Base-by-base conservation (phyloP, 2,888 invertebrate species). In the Sabatieria punctata region DNA sequence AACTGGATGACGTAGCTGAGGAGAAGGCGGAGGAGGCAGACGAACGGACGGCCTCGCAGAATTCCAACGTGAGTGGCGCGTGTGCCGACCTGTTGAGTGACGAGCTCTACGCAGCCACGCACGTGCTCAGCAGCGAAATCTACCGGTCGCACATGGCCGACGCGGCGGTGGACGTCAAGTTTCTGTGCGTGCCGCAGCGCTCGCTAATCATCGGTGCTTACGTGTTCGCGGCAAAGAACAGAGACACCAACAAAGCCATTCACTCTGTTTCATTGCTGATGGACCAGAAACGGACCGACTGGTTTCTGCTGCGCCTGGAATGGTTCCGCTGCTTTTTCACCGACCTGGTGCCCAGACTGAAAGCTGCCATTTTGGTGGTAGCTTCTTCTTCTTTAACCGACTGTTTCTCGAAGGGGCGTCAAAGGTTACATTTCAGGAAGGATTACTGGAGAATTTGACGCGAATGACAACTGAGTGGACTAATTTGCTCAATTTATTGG, bases 41-140 rank as follows among this genome's bases (percentile, higher is more conserved):
- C n/a, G n/a, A n/a, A n/a, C n/a, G n/a, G n/a, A n/a, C n/a, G n/a
- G n/a, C n/a, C n/a, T n/a, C n/a, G n/a, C n/a, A n/a, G n/a, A n/a
- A n/a, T n/a, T n/a, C n/a, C n/a, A n/a, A n/a, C n/a, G n/a, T n/a
- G n/a, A n/a, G n/a, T n/a, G n/a, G n/a, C n/a, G n/a, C n/a, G n/a
- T n/a, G n/a, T n/a, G n/a, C 15, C n/a, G 19, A 44, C 15, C 22
- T 15, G 13, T 15, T 19, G 21, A 37, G 13, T 11, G 37, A 37
- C 19, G 25, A 37, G 19, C 35, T 21, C 8, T 44, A 44, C 25
- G 44, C 24, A 13, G 37, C 44, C 13, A 25, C 37, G 23, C 37
- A 44, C 33, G n/a, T 37, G 21, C 33, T 44, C 21, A 44, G 36
- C 37, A 44, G 44, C 37, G 44, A 44, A 24, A 37, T 44, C 15